These are phyloP conservation scores for Troilus luridus DNA, from an alignment of 2,888 invertebrate species.

Conservation along the genomic window DNA sequence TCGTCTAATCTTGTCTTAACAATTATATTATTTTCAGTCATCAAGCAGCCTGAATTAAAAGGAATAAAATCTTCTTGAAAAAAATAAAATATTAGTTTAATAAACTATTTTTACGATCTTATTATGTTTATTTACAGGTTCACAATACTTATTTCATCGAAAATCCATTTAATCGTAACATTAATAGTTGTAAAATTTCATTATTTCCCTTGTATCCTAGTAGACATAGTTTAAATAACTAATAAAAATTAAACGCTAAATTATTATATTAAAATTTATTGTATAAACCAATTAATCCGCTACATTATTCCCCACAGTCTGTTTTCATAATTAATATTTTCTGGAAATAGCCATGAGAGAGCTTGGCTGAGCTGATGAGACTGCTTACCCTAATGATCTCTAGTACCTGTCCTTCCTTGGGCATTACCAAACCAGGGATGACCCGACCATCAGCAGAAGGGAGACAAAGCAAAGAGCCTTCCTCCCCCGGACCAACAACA, in stretches of 20 bases:
- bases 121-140: no score
- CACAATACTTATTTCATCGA: no score
- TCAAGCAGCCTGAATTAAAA: not conserved
- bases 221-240: no score
- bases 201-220: no score
- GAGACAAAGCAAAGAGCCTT: not conserved
- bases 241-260: no score
- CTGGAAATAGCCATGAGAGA: not conserved
- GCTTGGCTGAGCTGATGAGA: not conserved
- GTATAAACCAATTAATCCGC: not conserved
- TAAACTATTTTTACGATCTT: not conserved
- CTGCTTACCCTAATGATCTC: not conserved
- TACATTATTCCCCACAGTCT: not conserved
- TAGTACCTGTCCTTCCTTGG: not conserved
- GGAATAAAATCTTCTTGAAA: not conserved
- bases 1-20: not conserved
- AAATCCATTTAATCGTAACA: no score
- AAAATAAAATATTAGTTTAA: not conserved
- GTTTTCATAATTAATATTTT: not conserved
- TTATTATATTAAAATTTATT: not conserved
- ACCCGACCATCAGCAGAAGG: not conserved
- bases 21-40: not conserved
- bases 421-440: not conserved
- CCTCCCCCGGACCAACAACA: constrained; percentile 27
- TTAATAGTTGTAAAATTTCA: no score